These are phyloP conservation scores for Mythimna lalbum DNA, from an alignment of 2,888 invertebrate species.

Conservation along the genomic window DNA sequence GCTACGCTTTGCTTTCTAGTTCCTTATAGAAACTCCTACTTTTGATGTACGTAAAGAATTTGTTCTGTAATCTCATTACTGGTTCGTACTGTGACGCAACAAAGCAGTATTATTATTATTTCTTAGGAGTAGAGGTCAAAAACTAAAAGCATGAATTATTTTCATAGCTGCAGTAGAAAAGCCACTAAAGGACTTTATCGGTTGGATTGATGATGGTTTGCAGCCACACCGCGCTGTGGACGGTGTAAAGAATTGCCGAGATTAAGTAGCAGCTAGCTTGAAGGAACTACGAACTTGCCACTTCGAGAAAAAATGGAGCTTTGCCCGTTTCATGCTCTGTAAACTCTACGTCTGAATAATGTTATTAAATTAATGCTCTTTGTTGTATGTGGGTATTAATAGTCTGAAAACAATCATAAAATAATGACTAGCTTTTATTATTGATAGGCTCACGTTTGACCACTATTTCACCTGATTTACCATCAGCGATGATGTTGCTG, in stretches of 20 bases:
- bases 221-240: slow-evolving; percentile 20
- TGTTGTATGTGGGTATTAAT: too few species aligned
- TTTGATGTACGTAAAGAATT: too few species aligned
- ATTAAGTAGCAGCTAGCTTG: slow-evolving; percentile 30
- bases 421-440: too few species aligned
- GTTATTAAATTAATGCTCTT: too few species aligned
- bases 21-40: too few species aligned
- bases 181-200: slow-evolving; percentile 39
- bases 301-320: slow-evolving; percentile 4
- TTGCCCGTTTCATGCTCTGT: slow-evolving; percentile 21
- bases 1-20: too few species aligned
- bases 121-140: neutral
- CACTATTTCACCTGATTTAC: too few species aligned
- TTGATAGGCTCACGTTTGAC: too few species aligned
- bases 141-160: slow-evolving; percentile 8
- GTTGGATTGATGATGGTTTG: slow-evolving; percentile 33
- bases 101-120: neutral
- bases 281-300: slow-evolving; percentile 11
- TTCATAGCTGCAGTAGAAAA: slow-evolving; percentile 1
- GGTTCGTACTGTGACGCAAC: too few species aligned
- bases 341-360: neutral
- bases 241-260: slow-evolving; percentile 30
- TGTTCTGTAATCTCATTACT: too few species aligned
- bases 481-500: too few species aligned
- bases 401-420: too few species aligned